phyloP scores from a whole-genome alignment of 2,113 vertebrate species.

The Gulo gulo region DNA sequence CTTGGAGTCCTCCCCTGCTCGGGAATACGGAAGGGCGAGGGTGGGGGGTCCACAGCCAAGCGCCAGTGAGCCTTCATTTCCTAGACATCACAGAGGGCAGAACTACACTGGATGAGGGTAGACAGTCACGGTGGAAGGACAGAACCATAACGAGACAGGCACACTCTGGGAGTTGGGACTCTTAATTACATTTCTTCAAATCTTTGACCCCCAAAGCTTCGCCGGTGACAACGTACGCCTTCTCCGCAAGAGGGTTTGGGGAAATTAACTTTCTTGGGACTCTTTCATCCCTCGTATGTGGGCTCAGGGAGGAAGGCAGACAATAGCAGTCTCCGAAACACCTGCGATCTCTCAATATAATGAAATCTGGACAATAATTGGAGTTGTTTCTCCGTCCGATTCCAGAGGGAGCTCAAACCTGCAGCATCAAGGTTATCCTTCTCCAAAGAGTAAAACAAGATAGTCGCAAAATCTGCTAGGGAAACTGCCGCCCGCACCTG shows the following conservation, averaged over 20 bases:
- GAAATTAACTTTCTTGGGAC: slow-evolving; percentile 19
- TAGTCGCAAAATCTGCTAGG: background rate
- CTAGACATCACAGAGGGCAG: background rate
- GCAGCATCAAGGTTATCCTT: slow-evolving; percentile 68
- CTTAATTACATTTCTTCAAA: background rate
- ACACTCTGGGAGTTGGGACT: background rate
- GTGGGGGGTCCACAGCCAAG: background rate
- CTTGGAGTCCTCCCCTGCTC: background rate
- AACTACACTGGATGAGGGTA: background rate
- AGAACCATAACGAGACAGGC: background rate
- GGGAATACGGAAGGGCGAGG: background rate
- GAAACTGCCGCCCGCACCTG: background rate
- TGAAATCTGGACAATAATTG: slow-evolving; percentile 60
- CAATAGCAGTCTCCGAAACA: slow-evolving; percentile 71
- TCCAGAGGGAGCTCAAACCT: slow-evolving; percentile 78
- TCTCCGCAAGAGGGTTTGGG: background rate
- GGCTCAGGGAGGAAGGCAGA: slow-evolving; percentile 16
- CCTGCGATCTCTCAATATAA: slow-evolving; percentile 72
- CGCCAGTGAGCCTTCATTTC: background rate
- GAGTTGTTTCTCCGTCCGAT: slow-evolving; percentile 78
- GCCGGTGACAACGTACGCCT: background rate
- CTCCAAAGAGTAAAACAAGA: slow-evolving; percentile 55
- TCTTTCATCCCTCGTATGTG: background rate
- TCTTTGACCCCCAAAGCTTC: background rate
- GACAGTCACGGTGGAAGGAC: background rate